Base-by-base conservation (phyloP, 2,113 vertebrate genomes). In the Scortum barcoo region DNA sequence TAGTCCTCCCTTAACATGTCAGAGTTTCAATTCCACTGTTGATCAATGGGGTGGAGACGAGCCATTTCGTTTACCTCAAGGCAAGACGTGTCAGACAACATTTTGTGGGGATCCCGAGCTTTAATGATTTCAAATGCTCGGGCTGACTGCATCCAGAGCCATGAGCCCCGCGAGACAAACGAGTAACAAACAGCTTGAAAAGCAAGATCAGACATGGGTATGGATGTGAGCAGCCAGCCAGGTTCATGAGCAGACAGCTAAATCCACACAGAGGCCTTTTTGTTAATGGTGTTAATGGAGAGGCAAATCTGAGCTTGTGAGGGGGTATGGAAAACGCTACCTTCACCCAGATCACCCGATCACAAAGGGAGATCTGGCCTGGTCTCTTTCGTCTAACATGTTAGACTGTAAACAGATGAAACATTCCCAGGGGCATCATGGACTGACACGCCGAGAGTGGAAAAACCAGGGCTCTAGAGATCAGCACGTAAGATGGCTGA, bases 21-120 rank as follows among this genome's bases (percentile, higher is more conserved):
- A 82, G 80, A 78, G 78, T 89, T 87, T 89, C 88, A 92, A 85
- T 86, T 89, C 70, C 81, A 81, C 76, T 89, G 89, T 83, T 94
- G 93, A 94, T 93, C 90, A 91, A 86, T 92, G 87, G 79, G 86
- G 85, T 88, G 83, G 87, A 88, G 89, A 93, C 69, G 11, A 86
- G 72, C 67, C 76, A 54, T 87, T 92, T 89, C 61, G 91, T 88
- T 90, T 83, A 92, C 81, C 89, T 92, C 83, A 53, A 89, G 87
- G 92, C 82, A 66, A 76, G 83, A 88, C 30, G 51, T 85, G 78
- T 76, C 78, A 67, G 86, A 87, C 50, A 76, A 57, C 63, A 65
- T 74, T 90, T 86, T 80, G 76, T 46, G 14, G 84, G 62, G 80
- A 80, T 66, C 50, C 72, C 50, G n/a, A 38, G 50, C 63, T 72